phyloP scores from a whole-genome alignment of 1,140 invertebrate genomes.

The Drosophila watanabei region DNA sequence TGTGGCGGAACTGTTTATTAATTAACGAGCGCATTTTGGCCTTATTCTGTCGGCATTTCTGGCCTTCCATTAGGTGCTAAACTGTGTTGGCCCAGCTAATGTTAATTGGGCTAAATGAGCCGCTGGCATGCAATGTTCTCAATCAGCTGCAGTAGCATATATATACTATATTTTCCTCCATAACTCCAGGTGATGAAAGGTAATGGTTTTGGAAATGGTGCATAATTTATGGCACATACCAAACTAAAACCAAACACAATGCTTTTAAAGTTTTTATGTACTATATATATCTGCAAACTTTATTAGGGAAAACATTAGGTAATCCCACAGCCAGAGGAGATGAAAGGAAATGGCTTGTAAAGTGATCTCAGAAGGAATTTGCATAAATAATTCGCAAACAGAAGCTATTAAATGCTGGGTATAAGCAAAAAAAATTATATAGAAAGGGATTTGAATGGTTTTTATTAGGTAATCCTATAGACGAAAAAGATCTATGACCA shows the following conservation, averaged over 20 bases:
- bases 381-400: not conserved
- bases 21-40: slow-evolving; percentile 58
- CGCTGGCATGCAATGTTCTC: slow-evolving; percentile 56
- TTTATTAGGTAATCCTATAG: not conserved
- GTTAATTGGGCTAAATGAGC: slow-evolving; percentile 44
- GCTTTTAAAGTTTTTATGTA: not conserved
- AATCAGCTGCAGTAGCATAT: slow-evolving; percentile 17
- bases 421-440: not conserved
- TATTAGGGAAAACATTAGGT: slow-evolving; percentile 1
- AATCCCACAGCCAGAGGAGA: not conserved
- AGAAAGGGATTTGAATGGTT: too few relatives aligned
- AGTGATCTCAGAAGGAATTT: not conserved
- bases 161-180: not conserved
- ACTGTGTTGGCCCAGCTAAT: slow-evolving; percentile 49
- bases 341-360: not conserved
- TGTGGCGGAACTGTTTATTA: slow-evolving; percentile 65
- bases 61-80: slow-evolving; percentile 67
- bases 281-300: not conserved
- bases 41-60: slow-evolving; percentile 19
- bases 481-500: not conserved
- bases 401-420: not conserved
- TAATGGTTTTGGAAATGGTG: slow-evolving; percentile 16
- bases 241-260: slow-evolving; percentile 5
- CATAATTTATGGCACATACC: slow-evolving; percentile 8
- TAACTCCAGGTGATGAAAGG: slow-evolving; percentile 22